Base-by-base conservation (phyloP, 2,888 invertebrate genomes). In the Acrocyrtus sp. region DNA sequence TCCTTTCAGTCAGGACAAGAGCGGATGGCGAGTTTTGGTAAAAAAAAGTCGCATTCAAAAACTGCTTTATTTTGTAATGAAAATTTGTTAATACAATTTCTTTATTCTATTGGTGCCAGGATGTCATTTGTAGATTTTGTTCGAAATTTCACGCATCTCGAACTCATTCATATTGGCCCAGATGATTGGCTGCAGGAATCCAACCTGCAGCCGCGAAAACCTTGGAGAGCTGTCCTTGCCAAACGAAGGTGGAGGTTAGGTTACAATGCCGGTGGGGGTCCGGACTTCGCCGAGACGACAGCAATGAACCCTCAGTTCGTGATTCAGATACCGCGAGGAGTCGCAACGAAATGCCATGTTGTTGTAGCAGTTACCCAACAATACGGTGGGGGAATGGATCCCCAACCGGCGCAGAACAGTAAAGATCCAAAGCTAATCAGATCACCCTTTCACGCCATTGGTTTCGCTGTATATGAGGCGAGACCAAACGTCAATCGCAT, bases 151-250 rank as follows among this genome's bases (percentile, higher is more conserved):
- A 88, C 88, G 2, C 88, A 89, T 81, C 85, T 91, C 79, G 90
- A 90, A 84, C 86, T 92, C 81, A 90, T 92, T 78, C 91, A 91
- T 83, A 88, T 92, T 77, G 91, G 91, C 10, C 92, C 92, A 15
- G 92, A 92, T 83, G 91, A 90, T 84, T 91, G 91, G 90, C 87
- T 90, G 88, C 84, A 86, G 80, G 91, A 91, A 84, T 87, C 88
- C 19, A 89, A 89, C 39, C 86, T 91, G 78, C 90, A 89, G 83
- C 87, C 88, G 54, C 88, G 88, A 82, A 89, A 89, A 82, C 91
- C 90, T 22, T 91, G 90, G 90, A 85, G 90, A 76, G 91, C 90
- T 58, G 90, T 91, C 82, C 84, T 90, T 81, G 89, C 91, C 69
- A 85, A 91, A 79, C 84, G 90, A 78, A 84, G 90, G 82, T 89